These are phyloP conservation scores for Ormyrus labotus DNA, from an alignment of 2,888 invertebrate species.

Conservation along the genomic window DNA sequence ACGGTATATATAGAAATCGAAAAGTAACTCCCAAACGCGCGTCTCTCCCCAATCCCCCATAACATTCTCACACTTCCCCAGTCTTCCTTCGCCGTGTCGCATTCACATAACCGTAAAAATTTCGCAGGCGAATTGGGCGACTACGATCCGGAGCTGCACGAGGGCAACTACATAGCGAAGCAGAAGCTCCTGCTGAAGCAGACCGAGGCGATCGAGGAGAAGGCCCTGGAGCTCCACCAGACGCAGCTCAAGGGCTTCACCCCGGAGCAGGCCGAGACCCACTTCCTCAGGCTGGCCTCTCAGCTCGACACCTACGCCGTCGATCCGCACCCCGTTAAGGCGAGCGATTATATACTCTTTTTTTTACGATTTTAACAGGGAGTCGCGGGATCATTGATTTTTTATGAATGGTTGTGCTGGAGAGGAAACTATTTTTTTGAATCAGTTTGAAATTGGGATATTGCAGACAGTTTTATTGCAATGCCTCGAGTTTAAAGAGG, in stretches of 20 bases:
- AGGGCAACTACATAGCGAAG: conserved; percentile 92
- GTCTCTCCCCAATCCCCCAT: no score
- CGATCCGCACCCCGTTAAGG: conserved; percentile 98
- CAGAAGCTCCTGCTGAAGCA: conserved; percentile 95
- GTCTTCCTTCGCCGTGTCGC: no score
- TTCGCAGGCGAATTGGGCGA: conserved; percentile 94
- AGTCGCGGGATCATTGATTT: no score
- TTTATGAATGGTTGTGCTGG: no score
- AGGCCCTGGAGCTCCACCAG: conserved; percentile 94
- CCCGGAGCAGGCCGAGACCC: conserved; percentile 90
- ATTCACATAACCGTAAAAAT: background rate
- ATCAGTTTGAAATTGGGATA: no score
- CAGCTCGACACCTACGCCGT: conserved; percentile 97
- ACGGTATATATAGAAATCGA: no score
- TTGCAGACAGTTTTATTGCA: no score
- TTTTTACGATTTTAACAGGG: no score
- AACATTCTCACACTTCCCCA: no score
- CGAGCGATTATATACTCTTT: conserved; percentile 69
- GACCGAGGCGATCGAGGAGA: conserved; percentile 92
- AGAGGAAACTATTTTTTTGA: no score
- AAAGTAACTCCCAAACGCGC: no score
- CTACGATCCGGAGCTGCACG: conserved; percentile 91
- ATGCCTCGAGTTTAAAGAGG: background rate
- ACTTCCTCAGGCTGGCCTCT: conserved; percentile 93
- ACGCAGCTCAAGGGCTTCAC: conserved; percentile 91